Evolutionary conservation across 2,113 vertebrate genomes (phyloP), one percentile per base, ranked within the genome.

Genomic region (Monarcha castaneiventris): DNA sequence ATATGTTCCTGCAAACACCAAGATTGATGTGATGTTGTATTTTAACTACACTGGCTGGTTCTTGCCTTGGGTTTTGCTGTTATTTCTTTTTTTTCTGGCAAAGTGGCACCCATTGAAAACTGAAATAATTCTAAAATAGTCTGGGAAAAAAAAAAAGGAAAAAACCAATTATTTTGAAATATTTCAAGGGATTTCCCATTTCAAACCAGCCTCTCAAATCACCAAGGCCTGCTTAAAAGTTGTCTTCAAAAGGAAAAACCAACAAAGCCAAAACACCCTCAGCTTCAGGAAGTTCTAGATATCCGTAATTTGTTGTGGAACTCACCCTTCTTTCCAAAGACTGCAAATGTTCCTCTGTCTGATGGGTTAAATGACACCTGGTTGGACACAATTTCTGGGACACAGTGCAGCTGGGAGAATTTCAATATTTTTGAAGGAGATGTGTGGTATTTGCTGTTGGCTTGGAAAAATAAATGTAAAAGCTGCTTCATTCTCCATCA

Each of bases 61-160:
- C 54, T 44, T 18, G 55, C 62, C 26, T 72, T 84, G 12, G 39
- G 21, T 11, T 90, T 80, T 55, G 14, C 1, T 55, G 27, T 54
- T 29, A 2, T 8, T 43, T 43, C 52, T 43, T 32, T 44, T 55
- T 27, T 46, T 77, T 4, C 11, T 56, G 37, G n/a, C 3, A 44
- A 83, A 76, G 15, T 18, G 37, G 18, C 19, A 11, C 10, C 7
- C 7, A 32, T 23, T 74, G 68, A 72, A 80, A 87, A 15, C 2
- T 5, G 13, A 14, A 80, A 77, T 23, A 73, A 58, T 41, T 25
- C 3, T 67, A 73, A 88, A 63, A 61, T 19, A 86, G 2, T 6
- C 18, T 9, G 2, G 2, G 3, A 27, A n/a, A 43, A 85, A 43
- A 52, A 6, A 13, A 16, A 16, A 35, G 0, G 1, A 8, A 10